Conservation (phyloP, 1,140 invertebrate species). For the Drosophila equinoxialis region DNA sequence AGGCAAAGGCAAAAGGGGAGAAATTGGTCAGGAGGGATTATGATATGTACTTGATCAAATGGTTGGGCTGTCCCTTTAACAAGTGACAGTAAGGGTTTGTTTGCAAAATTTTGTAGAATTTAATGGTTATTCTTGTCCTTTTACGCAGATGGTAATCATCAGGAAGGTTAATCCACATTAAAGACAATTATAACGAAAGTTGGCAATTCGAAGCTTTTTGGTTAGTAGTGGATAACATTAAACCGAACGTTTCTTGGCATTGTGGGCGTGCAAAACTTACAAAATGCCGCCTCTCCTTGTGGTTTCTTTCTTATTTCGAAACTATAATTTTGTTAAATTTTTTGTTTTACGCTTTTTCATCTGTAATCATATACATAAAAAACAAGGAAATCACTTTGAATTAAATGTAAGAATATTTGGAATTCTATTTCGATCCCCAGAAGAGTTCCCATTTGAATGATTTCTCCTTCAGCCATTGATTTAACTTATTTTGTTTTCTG, state of each 20-base stretch:
- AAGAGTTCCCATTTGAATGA: no score
- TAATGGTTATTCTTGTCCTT: no score
- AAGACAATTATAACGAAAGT: no score
- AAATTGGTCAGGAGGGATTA: no score
- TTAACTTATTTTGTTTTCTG: neutral
- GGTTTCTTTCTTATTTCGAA: conserved; percentile 7
- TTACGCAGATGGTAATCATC: no score
- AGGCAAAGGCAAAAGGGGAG: neutral
- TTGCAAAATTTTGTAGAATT: no score
- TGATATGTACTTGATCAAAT: no score
- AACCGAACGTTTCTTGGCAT: neutral
- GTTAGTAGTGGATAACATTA: conserved; percentile 7
- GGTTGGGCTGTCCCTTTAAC: no score
- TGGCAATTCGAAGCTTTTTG: neutral
- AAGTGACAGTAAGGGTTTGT: no score
- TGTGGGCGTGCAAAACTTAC: conserved; percentile 2
- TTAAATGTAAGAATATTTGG: no score
- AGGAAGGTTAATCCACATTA: no score
- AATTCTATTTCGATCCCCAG: no score
- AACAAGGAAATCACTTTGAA: neutral
- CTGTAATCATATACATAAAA: conserved; percentile 64
- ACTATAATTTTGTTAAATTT: neutral
- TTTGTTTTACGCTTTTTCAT: conserved; percentile 62
- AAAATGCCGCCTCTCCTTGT: neutral
- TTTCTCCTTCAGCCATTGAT: neutral